Evolutionary conservation across 1,140 invertebrate species (phyloP), one percentile per base, ranked within the genome.

Genomic region (Sycophila sp.): DNA sequence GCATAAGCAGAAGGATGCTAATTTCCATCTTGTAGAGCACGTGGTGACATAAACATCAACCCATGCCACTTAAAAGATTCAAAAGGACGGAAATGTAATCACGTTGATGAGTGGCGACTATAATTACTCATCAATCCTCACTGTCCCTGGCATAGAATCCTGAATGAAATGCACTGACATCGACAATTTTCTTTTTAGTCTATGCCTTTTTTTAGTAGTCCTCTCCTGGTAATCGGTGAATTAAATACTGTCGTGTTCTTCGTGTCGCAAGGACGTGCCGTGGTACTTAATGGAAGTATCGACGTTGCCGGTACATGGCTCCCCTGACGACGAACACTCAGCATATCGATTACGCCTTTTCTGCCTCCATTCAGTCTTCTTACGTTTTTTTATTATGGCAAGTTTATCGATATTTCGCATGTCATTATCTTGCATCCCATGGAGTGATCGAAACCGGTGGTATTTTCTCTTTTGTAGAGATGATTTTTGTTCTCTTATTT

Each of bases 231-330:
- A 30, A 60, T 60, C 59, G 59, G 30, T 62, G 28, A 62, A 62
- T 62, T 62, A 62, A 32, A 62, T 13, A 13, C 30, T 40, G 56
- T 17, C 30, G 28, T 58, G 22, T 59, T 47, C 59, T 47, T 47
- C n/a, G 59, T 28, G 59, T 45, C 26, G 40, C 38, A 17, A 47
- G 38, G 40, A 62, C 40, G 59, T 62, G 59, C 42, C 40, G 26
- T 40, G n/a, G 32, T 47, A 40, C 59, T 62, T 62, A 62, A 62
- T 62, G 59, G 40, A 45, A 62, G 59, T 28, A 8, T 32, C 30
- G 51, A n/a, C 4, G 17, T 19, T 40, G 17, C 2, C 32, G 30
- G 13, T n/a, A n/a, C n/a, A n/a, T n/a, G n/a, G n/a, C n/a, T n/a
- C n/a, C n/a, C n/a, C n/a, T n/a, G n/a, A n/a, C n/a, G 24, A 22